A percentile compares a stretch with the other conserved stretches of the same genome.
phyloP scores from a whole-genome alignment of 2,888 invertebrate species.

The Leptogaster cylindrica region DNA sequence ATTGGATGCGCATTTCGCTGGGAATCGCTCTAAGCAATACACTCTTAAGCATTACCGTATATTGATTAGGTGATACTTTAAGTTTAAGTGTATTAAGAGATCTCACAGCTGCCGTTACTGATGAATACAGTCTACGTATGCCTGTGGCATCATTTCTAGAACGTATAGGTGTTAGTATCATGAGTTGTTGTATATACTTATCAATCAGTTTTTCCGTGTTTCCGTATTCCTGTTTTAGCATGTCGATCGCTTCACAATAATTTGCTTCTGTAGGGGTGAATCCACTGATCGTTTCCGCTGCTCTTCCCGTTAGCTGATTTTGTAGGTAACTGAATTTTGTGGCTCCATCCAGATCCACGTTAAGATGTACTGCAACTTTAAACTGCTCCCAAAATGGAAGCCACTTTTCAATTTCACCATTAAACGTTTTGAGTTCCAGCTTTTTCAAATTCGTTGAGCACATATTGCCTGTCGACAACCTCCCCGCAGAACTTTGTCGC shows the following conservation, averaged over 20 bases:
- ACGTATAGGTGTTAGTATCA: background rate
- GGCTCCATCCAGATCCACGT: constrained; percentile 1
- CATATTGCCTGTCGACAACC: background rate
- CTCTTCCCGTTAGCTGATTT: background rate
- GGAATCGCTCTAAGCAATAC: background rate
- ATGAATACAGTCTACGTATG: background rate
- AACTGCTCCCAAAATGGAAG: too few relatives aligned
- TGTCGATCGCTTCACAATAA: background rate
- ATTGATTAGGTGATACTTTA: background rate
- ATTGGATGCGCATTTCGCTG: too few relatives aligned
- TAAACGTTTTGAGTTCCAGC: background rate
- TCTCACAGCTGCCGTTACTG: background rate
- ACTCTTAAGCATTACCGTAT: background rate
- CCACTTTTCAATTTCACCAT: background rate
- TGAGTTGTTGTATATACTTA: background rate
- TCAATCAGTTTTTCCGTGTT: background rate
- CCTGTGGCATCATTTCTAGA: background rate
- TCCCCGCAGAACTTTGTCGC: background rate
- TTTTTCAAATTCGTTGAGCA: background rate
- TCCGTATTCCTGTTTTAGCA: background rate
- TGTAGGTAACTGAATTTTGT: background rate
- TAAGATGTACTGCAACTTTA: background rate
- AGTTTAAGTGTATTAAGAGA: background rate
- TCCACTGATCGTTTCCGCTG: background rate
- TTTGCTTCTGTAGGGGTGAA: background rate